Conservation (phyloP, 2,113 vertebrate genomes). For the Tinamus guttatus region DNA sequence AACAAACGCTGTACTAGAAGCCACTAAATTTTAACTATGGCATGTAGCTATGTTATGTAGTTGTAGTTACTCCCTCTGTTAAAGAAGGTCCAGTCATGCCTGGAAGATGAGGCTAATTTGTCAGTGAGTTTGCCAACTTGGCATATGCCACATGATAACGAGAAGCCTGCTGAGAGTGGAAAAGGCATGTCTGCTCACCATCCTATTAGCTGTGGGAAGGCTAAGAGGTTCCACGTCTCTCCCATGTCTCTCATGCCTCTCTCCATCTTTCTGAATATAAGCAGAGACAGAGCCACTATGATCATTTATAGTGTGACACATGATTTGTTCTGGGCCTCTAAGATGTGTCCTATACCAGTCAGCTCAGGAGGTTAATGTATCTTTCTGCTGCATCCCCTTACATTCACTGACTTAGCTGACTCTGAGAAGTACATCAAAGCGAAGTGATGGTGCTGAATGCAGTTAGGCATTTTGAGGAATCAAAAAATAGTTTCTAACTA, state of each 20-base stretch:
- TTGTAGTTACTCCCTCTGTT: neutral
- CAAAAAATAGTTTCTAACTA: neutral
- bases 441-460: accelerated
- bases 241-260: neutral
- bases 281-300: neutral
- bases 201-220: neutral
- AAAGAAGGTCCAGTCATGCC: neutral
- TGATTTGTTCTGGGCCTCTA: neutral
- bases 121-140: neutral
- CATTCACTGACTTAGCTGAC: neutral
- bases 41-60: neutral
- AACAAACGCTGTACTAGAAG: neutral
- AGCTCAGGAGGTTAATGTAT: neutral
- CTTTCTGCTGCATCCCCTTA: neutral
- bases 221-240: neutral
- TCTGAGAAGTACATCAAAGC: neutral
- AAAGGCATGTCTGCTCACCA: neutral
- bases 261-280: neutral
- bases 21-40: neutral
- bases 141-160: neutral
- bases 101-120: neutral
- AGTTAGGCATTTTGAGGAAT: neutral
- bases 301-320: neutral
- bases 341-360: neutral
- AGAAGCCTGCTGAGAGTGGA: neutral